A percentile compares a stretch with the other conserved stretches of the same genome.
phyloP scores from a whole-genome alignment of 2,113 vertebrate genomes.

The Mugil cephalus region DNA sequence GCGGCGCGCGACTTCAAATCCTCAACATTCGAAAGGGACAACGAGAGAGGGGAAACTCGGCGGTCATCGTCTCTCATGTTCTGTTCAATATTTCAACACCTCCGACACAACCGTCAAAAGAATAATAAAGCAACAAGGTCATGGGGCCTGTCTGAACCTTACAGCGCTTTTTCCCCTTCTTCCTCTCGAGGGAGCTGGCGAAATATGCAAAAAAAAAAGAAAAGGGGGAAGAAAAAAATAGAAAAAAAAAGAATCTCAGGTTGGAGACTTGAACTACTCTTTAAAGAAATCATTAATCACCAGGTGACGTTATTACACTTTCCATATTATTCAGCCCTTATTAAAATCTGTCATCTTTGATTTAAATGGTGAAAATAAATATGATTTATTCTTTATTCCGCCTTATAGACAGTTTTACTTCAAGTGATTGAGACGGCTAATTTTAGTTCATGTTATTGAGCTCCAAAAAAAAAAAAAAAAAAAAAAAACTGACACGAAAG shows the following conservation, averaged over 20 bases:
- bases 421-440: slow-evolving; percentile 30
- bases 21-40: slow-evolving; percentile 60
- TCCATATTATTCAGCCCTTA: slow-evolving; percentile 6
- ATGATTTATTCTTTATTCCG: background rate
- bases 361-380: slow-evolving; percentile 44
- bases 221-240: slow-evolving; percentile 49
- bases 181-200: slow-evolving; percentile 81
- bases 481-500: no score
- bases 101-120: slow-evolving; percentile 84
- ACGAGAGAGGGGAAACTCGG: slow-evolving; percentile 74
- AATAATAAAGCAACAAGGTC: slow-evolving; percentile 88
- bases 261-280: slow-evolving; percentile 51
- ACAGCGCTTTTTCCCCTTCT: slow-evolving; percentile 82
- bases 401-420: background rate
- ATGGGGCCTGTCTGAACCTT: slow-evolving; percentile 86
- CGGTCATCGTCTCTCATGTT: slow-evolving; percentile 87
- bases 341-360: slow-evolving; percentile 18
- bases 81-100: slow-evolving; percentile 90
- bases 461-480: no score
- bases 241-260: slow-evolving; percentile 40
- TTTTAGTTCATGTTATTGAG: slow-evolving; percentile 9
- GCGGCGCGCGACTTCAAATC: slow-evolving; percentile 84
- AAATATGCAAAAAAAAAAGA: slow-evolving; percentile 83
- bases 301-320: background rate
- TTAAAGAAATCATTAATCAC: slow-evolving; percentile 76